These are phyloP conservation scores for Galaxias olidus DNA, from an alignment of 2,797 vertebrate species.

Conservation along the genomic window DNA sequence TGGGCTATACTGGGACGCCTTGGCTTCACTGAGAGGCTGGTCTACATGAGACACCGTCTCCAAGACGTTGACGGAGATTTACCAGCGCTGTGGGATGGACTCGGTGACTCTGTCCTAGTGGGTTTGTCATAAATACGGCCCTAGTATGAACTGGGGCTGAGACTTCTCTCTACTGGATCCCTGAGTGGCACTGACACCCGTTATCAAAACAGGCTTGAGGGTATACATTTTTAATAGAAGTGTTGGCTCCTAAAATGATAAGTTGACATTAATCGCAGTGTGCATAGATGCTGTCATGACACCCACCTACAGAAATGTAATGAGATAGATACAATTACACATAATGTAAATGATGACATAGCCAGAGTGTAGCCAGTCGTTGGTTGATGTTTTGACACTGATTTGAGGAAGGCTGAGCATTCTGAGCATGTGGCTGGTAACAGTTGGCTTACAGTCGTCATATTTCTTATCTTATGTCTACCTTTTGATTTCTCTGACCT, in stretches of 20 bases:
- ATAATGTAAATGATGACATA: background rate
- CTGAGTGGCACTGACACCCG: no score
- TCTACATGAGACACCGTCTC: conserved; percentile 16
- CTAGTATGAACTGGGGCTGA: no score
- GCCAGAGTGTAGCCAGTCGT: conserved; percentile 1
- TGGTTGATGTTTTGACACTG: conserved; percentile 10
- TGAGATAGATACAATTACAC: background rate
- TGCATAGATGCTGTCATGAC: background rate
- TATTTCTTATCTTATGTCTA: no score
- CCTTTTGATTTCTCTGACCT: no score
- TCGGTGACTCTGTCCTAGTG: no score
- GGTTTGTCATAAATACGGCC: no score
- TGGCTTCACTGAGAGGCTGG: conserved; percentile 46
- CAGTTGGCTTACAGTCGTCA: conserved; percentile 2
- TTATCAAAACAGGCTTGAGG: no score
- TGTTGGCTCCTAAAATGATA: no score
- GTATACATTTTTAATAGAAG: no score
- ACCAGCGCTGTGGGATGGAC: no score
- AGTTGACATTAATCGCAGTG: background rate
- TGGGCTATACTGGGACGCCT: conserved; percentile 61
- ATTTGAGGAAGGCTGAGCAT: conserved; percentile 25
- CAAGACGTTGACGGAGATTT: background rate
- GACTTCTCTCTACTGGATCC: no score
- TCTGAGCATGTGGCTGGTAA: conserved; percentile 5
- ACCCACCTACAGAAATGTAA: background rate